Evolutionary conservation across 2,797 vertebrate genomes (phyloP), one percentile per base, ranked within the genome.

Genomic region (Chelon auratus): DNA sequence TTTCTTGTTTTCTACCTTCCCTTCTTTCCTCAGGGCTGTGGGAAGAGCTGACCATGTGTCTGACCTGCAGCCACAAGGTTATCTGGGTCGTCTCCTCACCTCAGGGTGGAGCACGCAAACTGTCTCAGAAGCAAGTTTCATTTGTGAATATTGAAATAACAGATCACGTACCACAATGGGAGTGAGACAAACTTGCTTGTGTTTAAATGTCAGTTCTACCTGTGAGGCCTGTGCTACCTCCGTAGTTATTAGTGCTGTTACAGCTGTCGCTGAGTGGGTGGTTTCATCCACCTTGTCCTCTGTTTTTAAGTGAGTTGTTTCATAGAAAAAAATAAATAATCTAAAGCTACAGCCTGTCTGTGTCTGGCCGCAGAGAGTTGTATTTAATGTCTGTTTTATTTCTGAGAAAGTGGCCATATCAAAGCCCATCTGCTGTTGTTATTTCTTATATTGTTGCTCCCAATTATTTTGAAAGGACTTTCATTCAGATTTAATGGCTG

Each of bases 161-260:
- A 62, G 56, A 77, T 24, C 15, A 17, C 22, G 65, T 22, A 40
- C 48, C 43, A n/a, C 40, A 61, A 68, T 33, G n/a, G 26, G 40
- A 68, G 58, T 6, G 6, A 7, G 26, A 26, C 26, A 51, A 18
- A 50, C 51, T 58, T 0, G 53, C 0, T 62, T 36, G 62, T 53
- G 52, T 72, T 80, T 67, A 81, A 78, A 82, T 84, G 75, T 68
- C 83, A 79, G 62, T 18, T 33, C 37, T 73, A 63, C 75, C 82
- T 78, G 58, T 50, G 69, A 84, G 73, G 72, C 53, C 56, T 45
- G 24, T 26, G 51, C 30, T 60, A 1, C 22, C 36, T 37, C 48
- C 37, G 50, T 12, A 53, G 71, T 72, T 55, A 61, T 75, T 45
- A 53, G 33, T 39, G 37, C 17, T 67, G 22, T 65, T 65, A 62